Percentiles rank a stretch among this genome's conserved stretches.
Evolutionary conservation across 2,888 invertebrate species (phyloP).

Genomic region (Ochlodes sylvanus): DNA sequence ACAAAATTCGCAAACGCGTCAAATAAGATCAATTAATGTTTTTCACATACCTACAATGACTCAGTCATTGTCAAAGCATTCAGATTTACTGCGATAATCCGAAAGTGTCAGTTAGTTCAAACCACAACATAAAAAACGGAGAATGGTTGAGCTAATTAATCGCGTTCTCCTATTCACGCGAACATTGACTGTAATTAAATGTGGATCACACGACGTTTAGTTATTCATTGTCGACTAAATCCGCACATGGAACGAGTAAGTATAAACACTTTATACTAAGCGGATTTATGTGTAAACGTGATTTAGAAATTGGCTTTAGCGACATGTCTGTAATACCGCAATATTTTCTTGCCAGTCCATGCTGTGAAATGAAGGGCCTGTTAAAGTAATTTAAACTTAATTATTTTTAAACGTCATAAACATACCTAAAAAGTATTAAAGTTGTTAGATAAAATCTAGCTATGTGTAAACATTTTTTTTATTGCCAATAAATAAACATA

Average conservation of each 20-base stretch:
- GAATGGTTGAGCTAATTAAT: conserved; percentile 61
- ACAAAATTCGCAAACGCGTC: not conserved
- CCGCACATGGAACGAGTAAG: conserved; percentile 19
- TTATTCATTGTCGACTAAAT: conserved; percentile 49
- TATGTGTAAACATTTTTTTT: too few relatives aligned
- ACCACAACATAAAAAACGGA: conserved; percentile 49
- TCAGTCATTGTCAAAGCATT: conserved; percentile 13
- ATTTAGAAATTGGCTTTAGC: not conserved
- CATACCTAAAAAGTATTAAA: too few relatives aligned
- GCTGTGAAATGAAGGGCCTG: too few relatives aligned
- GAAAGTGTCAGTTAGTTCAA: conserved; percentile 50
- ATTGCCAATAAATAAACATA: too few relatives aligned
- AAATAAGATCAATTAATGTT: not conserved
- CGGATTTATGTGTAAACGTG: conserved; percentile 19
- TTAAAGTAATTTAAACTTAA: too few relatives aligned
- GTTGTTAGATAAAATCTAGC: too few relatives aligned
- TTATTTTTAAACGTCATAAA: too few relatives aligned
- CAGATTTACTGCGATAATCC: conserved; percentile 26
- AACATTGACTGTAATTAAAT: conserved; percentile 57
- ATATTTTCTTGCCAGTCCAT: too few relatives aligned
- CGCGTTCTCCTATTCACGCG: conserved; percentile 62
- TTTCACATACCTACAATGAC: conserved; percentile 2
- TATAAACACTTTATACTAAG: conserved; percentile 23
- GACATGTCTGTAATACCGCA: too few relatives aligned
- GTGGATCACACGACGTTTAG: conserved; percentile 64